Evolutionary conservation across 2,113 vertebrate genomes (phyloP).

Genomic region (Rattus norvegicus): GRCr8 NC_086027.1:109477001-109477500

Average conservation of each 20-base stretch:
- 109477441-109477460: neutral
- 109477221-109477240: neutral
- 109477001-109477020: slow-evolving; percentile 60
- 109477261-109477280: neutral
- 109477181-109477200: neutral
- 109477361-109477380: neutral
- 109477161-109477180: neutral
- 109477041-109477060: slow-evolving; percentile 56
- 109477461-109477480: neutral
- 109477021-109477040: slow-evolving; percentile 63
- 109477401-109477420: neutral
- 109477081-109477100: slow-evolving; percentile 34
- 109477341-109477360: slow-evolving; percentile 16
- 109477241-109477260: neutral
- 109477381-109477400: neutral
- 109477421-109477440: neutral
- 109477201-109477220: neutral
- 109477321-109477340: neutral
- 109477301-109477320: neutral
- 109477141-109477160: slow-evolving; percentile 47
- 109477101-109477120: neutral
- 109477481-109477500: neutral
- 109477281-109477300: neutral
- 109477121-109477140: slow-evolving; percentile 17
- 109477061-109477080: slow-evolving; percentile 50